A percentile compares a stretch with the other conserved stretches of the same genome.
These are phyloP conservation scores for Magallana nippona DNA, from an alignment of 2,888 invertebrate species.

Conservation along the genomic window DNA sequence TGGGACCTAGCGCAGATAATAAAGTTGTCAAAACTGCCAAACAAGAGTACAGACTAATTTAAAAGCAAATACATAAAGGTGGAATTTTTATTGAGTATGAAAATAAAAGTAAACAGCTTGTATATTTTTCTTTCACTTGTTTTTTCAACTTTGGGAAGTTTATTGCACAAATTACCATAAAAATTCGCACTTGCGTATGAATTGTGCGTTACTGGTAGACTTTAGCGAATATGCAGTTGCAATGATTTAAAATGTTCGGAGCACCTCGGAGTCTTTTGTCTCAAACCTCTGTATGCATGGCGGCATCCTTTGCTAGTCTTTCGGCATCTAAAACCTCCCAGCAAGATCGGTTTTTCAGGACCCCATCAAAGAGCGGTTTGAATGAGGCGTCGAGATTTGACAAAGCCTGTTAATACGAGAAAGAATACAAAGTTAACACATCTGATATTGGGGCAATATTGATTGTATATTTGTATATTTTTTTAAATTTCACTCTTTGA, in stretches of 20 bases:
- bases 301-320: slow-evolving; percentile 63
- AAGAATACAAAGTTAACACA: background rate
- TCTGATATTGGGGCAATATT: too few species aligned
- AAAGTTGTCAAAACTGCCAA: background rate
- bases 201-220: background rate
- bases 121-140: background rate
- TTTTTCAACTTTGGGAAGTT: background rate
- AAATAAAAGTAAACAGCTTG: background rate
- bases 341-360: slow-evolving; percentile 80
- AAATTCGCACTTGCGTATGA: background rate
- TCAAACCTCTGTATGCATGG: slow-evolving; percentile 59
- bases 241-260: background rate
- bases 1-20: background rate
- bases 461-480: too few species aligned
- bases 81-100: slow-evolving; percentile 29
- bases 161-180: background rate
- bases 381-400: slow-evolving; percentile 81
- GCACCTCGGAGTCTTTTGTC: background rate
- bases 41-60: background rate
- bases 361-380: slow-evolving; percentile 81
- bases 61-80: background rate
- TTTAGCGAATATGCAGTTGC: background rate
- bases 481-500: too few species aligned
- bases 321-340: slow-evolving; percentile 80
- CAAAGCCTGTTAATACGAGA: slow-evolving; percentile 76